A percentile compares a stretch with the other conserved stretches of the same genome.
Conservation (phyloP, 2,113 vertebrate genomes). For the Echinops telfairi region DNA sequence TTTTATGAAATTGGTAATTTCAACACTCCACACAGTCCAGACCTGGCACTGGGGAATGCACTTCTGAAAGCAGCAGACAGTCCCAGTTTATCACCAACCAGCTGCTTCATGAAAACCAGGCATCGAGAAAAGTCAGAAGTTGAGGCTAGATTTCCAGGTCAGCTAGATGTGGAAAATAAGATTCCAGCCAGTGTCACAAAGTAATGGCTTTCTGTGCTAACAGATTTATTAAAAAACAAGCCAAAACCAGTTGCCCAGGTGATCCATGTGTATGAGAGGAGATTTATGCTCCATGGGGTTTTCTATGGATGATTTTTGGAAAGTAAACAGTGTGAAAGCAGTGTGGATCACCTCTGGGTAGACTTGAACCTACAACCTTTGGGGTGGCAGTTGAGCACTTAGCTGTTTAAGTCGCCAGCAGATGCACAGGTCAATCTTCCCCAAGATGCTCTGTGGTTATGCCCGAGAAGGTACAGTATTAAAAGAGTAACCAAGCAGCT, state of each 20-base stretch:
- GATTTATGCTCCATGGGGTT: neutral
- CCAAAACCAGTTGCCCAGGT: neutral
- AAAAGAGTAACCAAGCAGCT: neutral
- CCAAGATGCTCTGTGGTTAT: neutral
- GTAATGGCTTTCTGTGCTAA: neutral
- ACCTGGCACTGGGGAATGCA: slow-evolving; percentile 8
- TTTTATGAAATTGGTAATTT: slow-evolving; percentile 83
- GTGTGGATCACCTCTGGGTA: neutral
- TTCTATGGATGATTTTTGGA: neutral
- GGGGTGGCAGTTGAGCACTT: neutral
- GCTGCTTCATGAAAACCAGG: slow-evolving; percentile 67
- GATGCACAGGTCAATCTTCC: neutral
- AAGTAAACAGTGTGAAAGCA: neutral
- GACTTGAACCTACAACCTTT: neutral
- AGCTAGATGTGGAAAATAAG: slow-evolving; percentile 19
- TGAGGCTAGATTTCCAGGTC: neutral
- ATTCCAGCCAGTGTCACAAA: neutral
- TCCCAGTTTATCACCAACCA: slow-evolving; percentile 47
- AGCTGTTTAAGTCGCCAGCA: neutral
- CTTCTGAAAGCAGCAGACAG: slow-evolving; percentile 25
- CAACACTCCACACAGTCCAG: slow-evolving; percentile 15
- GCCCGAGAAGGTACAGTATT: neutral
- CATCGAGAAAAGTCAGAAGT: slow-evolving; percentile 10
- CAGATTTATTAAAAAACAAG: neutral
- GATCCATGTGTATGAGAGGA: neutral